Base-by-base conservation (phyloP, 2,888 invertebrate genomes). In the Leptinotarsa tumamoca region DNA sequence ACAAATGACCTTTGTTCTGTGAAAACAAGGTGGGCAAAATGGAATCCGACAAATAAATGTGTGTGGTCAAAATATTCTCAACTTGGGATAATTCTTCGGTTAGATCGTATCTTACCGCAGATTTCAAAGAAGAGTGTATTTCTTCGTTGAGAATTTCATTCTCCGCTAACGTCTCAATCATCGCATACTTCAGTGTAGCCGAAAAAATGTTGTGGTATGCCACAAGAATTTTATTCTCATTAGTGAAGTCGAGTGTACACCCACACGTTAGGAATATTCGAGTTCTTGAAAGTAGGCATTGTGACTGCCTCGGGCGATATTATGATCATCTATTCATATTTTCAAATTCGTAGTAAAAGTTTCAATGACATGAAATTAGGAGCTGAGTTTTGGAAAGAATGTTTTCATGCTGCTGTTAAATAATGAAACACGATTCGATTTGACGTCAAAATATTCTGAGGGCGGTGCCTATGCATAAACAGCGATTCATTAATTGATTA, bases 81-180 rank as follows among this genome's bases (percentile, higher is more conserved):
- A 63, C 14, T 63, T 63, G 17, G 33, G 63, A 58, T 33, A 43
- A n/a, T 63, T 63, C 63, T 23, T 17, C 63, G n/a, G 33, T 33
- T 10, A 63, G 63, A 63, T 63, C 33, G 5, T 63, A 63, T 63
- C 63, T 61, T 43, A 27, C 63, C 63, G 63, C 63, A 63, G n/a
- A 63, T 63, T 63, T 63, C 63, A 63, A 63, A 63, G 63, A 63
- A 21, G 13, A 58, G 18, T 15, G 23, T 58, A 23, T 21, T 58
- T 58, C 58, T 58, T 58, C 58, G 58, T 23, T 21, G 58, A 17
- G 63, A 63, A 63, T 63, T 33, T 63, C n/a, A 33, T 33, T 63
- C 63, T 63, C n/a, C 33, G 63, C 63, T 63, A 63, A 63, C 63
- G 63, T 63, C 63, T 63, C 63, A 63, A 63, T 63, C 63, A 63